Conservation (phyloP, 2,113 vertebrate species). For the Polypterus senegalus region DNA sequence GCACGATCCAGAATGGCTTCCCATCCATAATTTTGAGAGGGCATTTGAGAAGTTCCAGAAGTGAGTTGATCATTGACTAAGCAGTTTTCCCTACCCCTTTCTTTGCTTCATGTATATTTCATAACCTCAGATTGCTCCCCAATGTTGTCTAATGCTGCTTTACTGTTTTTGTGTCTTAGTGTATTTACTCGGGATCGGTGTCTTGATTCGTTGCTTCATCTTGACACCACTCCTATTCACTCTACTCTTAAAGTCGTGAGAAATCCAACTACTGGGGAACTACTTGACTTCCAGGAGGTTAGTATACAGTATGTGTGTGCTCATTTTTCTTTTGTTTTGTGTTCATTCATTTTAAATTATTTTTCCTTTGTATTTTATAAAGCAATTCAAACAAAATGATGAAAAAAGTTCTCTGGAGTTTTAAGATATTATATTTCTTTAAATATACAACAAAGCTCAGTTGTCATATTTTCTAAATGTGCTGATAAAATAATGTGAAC, state of each 20-base stretch:
- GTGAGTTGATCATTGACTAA: slow-evolving; percentile 29
- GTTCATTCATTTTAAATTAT: neutral
- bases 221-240: slow-evolving; percentile 49
- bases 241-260: slow-evolving; percentile 68
- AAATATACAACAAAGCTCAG: too few relatives aligned
- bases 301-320: neutral
- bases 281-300: slow-evolving; percentile 77
- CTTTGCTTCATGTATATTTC: neutral
- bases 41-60: slow-evolving; percentile 61
- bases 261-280: slow-evolving; percentile 74
- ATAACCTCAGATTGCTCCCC: too few relatives aligned
- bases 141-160: too few relatives aligned
- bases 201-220: slow-evolving; percentile 53
- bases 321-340: neutral
- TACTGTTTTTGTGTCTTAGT: neutral
- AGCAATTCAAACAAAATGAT: too few relatives aligned
- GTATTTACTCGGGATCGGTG: slow-evolving; percentile 33
- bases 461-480: too few relatives aligned
- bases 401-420: too few relatives aligned
- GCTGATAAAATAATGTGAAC: too few relatives aligned
- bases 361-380: too few relatives aligned
- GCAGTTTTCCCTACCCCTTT: neutral
- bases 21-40: slow-evolving; percentile 62
- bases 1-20: slow-evolving; percentile 64
- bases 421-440: too few relatives aligned